phyloP scores from a whole-genome alignment of 2,797 vertebrate genomes.

The Manis pentadactyla region DNA sequence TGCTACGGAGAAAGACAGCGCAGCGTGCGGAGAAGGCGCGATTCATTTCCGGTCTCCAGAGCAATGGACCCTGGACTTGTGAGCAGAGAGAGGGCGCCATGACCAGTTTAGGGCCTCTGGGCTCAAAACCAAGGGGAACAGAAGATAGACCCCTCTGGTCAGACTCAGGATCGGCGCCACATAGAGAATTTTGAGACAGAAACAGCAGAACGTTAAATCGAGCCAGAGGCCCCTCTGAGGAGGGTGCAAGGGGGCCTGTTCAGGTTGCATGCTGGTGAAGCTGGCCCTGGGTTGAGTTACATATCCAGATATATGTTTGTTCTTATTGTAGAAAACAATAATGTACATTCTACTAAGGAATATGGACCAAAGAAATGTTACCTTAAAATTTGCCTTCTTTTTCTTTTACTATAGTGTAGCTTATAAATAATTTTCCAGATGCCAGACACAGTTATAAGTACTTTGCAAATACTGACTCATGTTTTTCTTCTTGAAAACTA shows the following conservation, averaged over 20 bases:
- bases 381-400: background rate
- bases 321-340: background rate
- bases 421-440: background rate
- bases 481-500: background rate
- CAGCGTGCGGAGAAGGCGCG: rapidly evolving
- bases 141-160: background rate
- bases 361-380: background rate
- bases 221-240: background rate
- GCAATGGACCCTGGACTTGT: background rate
- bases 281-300: background rate
- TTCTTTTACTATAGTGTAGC: background rate
- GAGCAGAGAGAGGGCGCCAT: rapidly evolving
- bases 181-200: background rate
- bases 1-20: background rate
- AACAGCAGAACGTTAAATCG: background rate
- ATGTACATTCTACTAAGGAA: background rate
- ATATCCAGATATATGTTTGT: background rate
- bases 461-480: background rate
- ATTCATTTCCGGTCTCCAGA: background rate
- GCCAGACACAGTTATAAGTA: background rate
- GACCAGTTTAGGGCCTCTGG: background rate
- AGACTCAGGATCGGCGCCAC: rapidly evolving
- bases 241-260: rapidly evolving
- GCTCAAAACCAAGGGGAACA: background rate
- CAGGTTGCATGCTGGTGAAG: rapidly evolving